Evolutionary conservation across 2,113 vertebrate species (phyloP).

Genomic region (Rhea pennata): DNA sequence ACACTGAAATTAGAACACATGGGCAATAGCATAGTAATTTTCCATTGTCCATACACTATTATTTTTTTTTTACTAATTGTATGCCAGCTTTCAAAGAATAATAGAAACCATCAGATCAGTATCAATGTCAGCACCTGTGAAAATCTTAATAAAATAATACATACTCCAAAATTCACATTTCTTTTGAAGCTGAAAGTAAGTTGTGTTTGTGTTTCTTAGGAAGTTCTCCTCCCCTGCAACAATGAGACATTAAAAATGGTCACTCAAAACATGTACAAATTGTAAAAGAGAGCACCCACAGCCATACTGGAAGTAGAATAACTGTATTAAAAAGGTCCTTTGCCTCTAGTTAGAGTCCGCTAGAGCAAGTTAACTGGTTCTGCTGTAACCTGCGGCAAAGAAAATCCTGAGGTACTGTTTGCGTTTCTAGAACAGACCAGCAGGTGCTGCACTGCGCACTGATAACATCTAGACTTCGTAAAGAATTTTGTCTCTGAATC

Average conservation of each 20-base stretch:
- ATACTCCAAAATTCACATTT: neutral
- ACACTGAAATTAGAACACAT: neutral
- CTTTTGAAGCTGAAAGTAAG: neutral
- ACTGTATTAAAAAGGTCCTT: neutral
- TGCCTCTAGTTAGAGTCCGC: neutral
- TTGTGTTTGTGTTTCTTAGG: neutral
- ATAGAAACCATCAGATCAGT: neutral
- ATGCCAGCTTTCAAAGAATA: conserved; percentile 21
- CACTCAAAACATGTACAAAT: neutral
- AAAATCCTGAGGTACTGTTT: neutral
- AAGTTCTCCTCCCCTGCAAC: conserved; percentile 20
- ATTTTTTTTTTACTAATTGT: neutral
- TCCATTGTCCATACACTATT: neutral
- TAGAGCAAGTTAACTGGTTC: neutral
- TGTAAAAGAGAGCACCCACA: neutral
- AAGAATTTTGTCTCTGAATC: neutral
- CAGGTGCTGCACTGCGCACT: neutral
- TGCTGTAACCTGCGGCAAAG: neutral
- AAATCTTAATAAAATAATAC: conserved; percentile 1
- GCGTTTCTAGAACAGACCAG: neutral
- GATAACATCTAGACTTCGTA: neutral
- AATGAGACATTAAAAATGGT: neutral
- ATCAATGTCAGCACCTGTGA: neutral
- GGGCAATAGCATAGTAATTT: neutral
- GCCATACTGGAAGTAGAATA: neutral